Evolutionary conservation across 2,888 invertebrate genomes (phyloP).

Genomic region (Drosophila rubida): DNA sequence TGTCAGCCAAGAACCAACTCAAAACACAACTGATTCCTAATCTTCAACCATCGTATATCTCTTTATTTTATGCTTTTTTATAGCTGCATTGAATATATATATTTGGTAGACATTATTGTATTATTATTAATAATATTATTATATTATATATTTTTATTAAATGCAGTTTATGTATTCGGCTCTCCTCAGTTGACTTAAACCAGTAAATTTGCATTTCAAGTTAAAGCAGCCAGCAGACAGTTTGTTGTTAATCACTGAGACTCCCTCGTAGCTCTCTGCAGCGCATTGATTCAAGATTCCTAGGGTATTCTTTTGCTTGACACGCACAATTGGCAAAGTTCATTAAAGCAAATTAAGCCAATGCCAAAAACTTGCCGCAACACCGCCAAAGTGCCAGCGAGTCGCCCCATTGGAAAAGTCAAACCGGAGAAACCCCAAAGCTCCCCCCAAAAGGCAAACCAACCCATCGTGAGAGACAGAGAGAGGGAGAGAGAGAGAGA

Average conservation of each 20-base stretch:
- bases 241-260: neutral
- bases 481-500: neutral
- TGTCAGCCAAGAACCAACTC: too few species aligned
- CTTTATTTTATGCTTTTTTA: too few species aligned
- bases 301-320: neutral
- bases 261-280: neutral
- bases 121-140: too few species aligned
- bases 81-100: too few species aligned
- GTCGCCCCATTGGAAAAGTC: constrained; percentile 16
- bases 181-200: too few species aligned
- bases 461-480: neutral
- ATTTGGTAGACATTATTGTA: too few species aligned
- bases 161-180: too few species aligned
- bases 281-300: neutral
- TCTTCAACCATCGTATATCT: too few species aligned
- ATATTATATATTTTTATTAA: too few species aligned
- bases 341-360: constrained; percentile 55
- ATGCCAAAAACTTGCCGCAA: constrained; percentile 21
- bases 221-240: too few species aligned
- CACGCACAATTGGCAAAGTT: constrained; percentile 23
- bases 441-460: constrained; percentile 1
- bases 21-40: too few species aligned
- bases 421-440: constrained; percentile 15
- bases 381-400: constrained; percentile 18
- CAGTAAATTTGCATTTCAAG: too few species aligned